phyloP scores from a whole-genome alignment of 2,797 vertebrate species.

The Rhinoraja longicauda region DNA sequence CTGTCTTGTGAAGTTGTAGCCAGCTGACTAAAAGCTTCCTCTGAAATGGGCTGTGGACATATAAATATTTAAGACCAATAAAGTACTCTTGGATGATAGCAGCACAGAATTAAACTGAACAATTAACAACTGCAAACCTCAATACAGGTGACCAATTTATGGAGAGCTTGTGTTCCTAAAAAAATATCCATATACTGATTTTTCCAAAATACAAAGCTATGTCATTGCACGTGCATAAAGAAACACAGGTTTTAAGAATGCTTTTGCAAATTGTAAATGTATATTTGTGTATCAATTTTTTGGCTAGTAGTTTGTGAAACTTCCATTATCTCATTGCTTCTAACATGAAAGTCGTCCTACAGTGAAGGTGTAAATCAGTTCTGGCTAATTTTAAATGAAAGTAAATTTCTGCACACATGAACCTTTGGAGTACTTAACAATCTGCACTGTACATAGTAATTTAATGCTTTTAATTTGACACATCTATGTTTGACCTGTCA shows the following conservation, averaged over 20 bases:
- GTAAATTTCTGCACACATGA: neutral
- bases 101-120: neutral
- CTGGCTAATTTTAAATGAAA: neutral
- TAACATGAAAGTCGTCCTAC: too few species aligned
- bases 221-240: too few species aligned
- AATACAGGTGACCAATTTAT: neutral
- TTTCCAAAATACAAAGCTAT: too few species aligned
- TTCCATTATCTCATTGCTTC: too few species aligned
- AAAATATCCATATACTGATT: too few species aligned
- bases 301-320: too few species aligned
- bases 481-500: neutral
- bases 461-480: neutral
- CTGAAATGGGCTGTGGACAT: neutral
- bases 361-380: neutral
- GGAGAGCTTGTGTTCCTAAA: too few species aligned
- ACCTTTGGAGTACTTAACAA: neutral
- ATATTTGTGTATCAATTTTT: too few species aligned
- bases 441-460: neutral
- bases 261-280: too few species aligned
- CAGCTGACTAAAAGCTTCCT: neutral
- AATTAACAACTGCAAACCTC: neutral
- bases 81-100: neutral
- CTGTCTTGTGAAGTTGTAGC: neutral
- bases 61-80: neutral
- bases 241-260: too few species aligned